A percentile compares a stretch with the other conserved stretches of the same genome.
phyloP scores from a whole-genome alignment of 2,113 vertebrate genomes.

The Vanacampus margaritifer region DNA sequence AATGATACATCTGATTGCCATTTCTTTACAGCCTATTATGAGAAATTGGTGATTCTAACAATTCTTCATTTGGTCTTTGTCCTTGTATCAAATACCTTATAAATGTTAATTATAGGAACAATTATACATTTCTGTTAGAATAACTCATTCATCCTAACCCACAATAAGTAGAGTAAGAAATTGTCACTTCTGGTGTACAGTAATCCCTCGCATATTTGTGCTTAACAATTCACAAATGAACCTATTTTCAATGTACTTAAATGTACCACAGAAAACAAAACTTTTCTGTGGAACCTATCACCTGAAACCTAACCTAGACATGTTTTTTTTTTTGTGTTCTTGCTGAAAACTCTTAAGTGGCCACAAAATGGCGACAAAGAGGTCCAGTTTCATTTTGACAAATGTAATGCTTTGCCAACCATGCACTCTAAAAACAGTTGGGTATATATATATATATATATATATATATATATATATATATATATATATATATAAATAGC shows the following conservation, averaged over 20 bases:
- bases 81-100: constrained; percentile 42
- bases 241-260: too few relatives aligned
- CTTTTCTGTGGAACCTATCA: neutral
- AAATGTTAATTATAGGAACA: constrained; percentile 15
- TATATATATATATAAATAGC: too few relatives aligned
- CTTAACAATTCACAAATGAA: neutral
- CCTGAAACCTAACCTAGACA: neutral
- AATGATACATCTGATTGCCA: constrained; percentile 29
- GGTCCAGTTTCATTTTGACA: neutral
- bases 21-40: constrained; percentile 11
- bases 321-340: neutral
- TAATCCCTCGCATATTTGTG: neutral
- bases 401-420: too few relatives aligned
- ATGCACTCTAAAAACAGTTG: too few relatives aligned
- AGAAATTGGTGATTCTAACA: constrained; percentile 25
- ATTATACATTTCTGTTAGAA: constrained; percentile 47
- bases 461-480: too few relatives aligned
- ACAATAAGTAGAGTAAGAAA: neutral
- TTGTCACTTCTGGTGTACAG: neutral
- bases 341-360: neutral
- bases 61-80: constrained; percentile 64
- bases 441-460: too few relatives aligned
- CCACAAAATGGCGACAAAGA: neutral
- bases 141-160: constrained; percentile 6
- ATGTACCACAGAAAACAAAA: too few relatives aligned